Evolutionary conservation across 2,797 vertebrate genomes (phyloP).

Genomic region (Champsocephalus esox): DNA sequence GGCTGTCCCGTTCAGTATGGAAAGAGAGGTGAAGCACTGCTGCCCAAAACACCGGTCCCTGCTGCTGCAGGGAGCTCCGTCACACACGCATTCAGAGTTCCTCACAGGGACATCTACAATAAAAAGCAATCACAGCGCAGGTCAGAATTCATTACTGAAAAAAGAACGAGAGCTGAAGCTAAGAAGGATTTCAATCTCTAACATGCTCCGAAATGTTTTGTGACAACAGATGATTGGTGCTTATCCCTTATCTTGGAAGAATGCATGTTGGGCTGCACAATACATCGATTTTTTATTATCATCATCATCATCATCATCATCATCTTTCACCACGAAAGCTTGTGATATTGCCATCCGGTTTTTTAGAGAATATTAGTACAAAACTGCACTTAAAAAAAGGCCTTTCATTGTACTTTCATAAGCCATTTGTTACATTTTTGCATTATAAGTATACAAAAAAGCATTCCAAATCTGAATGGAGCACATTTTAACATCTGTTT

Average conservation of each 20-base stretch:
- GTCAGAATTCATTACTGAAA: conserved; percentile 20
- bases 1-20: conserved; percentile 87
- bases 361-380: no score
- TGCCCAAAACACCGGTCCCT: conserved; percentile 88
- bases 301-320: no score
- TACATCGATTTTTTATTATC: no score
- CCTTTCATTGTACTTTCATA: no score
- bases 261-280: background rate
- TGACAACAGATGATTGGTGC: conserved; percentile 5
- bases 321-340: no score
- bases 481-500: no score
- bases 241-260: background rate
- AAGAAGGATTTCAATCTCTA: conserved; percentile 9
- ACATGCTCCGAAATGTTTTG: conserved; percentile 11
- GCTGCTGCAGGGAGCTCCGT: conserved; percentile 86
- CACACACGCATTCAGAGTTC: conserved; percentile 89
- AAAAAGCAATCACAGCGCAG: conserved; percentile 18
- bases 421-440: no score
- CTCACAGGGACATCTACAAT: conserved; percentile 81
- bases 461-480: no score
- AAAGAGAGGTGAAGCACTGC: conserved; percentile 92
- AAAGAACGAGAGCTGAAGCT: conserved; percentile 4
- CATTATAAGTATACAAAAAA: no score
- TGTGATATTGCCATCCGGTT: no score
- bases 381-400: no score